Conservation (phyloP, 2,888 invertebrate genomes). For the Agriopis marginaria region DNA sequence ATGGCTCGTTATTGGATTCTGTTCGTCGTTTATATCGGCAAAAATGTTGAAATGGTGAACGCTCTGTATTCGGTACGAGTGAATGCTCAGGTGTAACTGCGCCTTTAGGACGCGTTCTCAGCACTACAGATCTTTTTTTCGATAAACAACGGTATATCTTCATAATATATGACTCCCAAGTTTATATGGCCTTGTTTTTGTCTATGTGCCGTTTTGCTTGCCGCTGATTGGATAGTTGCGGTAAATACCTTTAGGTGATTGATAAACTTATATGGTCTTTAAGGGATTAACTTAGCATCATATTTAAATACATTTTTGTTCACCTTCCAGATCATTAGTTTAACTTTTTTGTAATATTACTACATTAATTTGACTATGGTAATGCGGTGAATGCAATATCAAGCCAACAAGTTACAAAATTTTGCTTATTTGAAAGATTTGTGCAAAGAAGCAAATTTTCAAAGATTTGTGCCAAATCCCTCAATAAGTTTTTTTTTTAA, state of each 20-base stretch:
- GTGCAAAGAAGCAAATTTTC: too few species aligned
- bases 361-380: too few species aligned
- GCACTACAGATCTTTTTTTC: slow-evolving; percentile 24
- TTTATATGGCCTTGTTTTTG: slow-evolving; percentile 40
- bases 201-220: slow-evolving; percentile 19
- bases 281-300: not conserved
- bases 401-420: too few species aligned
- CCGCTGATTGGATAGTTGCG: slow-evolving; percentile 14
- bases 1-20: too few species aligned
- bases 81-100: not conserved
- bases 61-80: too few species aligned
- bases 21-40: too few species aligned
- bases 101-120: slow-evolving; percentile 2
- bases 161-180: slow-evolving; percentile 19
- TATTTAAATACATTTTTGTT: too few species aligned
- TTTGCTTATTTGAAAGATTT: too few species aligned
- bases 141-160: slow-evolving; percentile 37
- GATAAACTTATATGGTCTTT: not conserved
- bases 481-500: too few species aligned
- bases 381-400: too few species aligned
- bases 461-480: too few species aligned
- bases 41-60: not conserved
- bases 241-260: not conserved
- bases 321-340: not conserved
- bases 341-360: too few species aligned